Evolutionary conservation across 2,113 vertebrate species (phyloP).

Genomic region (Sialia sialis): DNA sequence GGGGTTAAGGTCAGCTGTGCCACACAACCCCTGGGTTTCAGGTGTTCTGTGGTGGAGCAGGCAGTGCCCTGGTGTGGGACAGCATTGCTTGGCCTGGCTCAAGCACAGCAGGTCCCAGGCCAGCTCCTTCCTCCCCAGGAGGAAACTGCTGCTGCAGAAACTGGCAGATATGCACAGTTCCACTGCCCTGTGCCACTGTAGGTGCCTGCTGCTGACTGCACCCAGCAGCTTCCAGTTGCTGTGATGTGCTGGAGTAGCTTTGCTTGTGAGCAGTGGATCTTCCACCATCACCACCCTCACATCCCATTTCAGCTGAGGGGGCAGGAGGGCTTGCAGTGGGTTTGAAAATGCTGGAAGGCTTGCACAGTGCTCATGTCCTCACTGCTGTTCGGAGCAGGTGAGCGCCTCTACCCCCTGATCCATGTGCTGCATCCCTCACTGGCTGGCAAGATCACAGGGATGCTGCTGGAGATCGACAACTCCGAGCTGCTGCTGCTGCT

Average conservation of each 20-base stretch:
- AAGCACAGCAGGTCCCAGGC: not conserved
- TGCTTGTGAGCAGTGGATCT: not conserved
- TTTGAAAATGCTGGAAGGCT: not conserved
- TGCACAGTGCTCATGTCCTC: not conserved
- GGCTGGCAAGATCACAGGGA: slow-evolving; percentile 94
- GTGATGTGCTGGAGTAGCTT: rapidly evolving
- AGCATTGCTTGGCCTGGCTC: rapidly evolving
- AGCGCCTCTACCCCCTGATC: slow-evolving; percentile 89
- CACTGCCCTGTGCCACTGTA: not conserved
- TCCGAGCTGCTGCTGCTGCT: slow-evolving; percentile 92
- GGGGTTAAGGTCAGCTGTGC: not conserved
- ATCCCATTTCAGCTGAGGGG: not conserved
- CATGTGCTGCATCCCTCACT: slow-evolving; percentile 73
- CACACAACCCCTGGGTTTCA: not conserved
- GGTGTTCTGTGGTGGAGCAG: rapidly evolving
- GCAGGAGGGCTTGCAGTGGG: not conserved
- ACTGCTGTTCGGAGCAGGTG: slow-evolving; percentile 74
- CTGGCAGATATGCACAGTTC: not conserved
- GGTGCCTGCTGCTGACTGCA: not conserved
- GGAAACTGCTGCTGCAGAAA: not conserved
- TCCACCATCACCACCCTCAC: not conserved
- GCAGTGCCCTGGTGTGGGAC: not conserved
- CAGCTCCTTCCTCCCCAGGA: not conserved
- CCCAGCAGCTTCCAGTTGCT: not conserved
- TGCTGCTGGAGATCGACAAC: slow-evolving; percentile 96